Conservation (phyloP, 2,797 vertebrate genomes). For the Cyprinella venusta region DNA sequence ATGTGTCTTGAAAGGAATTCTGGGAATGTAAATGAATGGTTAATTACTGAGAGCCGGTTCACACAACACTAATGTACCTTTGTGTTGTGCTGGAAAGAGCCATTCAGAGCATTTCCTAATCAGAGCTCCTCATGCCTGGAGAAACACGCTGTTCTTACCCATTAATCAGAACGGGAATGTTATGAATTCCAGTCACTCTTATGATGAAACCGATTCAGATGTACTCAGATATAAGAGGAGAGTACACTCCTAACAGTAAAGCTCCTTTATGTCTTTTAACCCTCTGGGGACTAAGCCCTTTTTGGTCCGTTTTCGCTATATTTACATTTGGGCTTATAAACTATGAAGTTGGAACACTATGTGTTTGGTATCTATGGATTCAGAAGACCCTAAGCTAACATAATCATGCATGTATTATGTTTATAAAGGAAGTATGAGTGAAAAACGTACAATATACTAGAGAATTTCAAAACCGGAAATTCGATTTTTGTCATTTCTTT, state of each 20-base stretch:
- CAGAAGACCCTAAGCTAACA: no score
- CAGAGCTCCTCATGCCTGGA: slow-evolving; percentile 1
- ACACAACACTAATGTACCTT: slow-evolving; percentile 14
- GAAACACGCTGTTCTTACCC: neutral
- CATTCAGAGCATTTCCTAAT: slow-evolving; percentile 23
- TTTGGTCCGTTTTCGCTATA: no score
- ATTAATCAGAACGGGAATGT: slow-evolving; percentile 5
- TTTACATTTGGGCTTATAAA: no score
- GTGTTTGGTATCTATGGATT: no score
- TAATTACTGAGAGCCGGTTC: slow-evolving; percentile 18
- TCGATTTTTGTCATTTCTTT: no score
- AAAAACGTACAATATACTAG: no score
- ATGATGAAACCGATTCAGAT: neutral
- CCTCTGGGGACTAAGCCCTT: no score
- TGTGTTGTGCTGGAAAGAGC: slow-evolving; percentile 6
- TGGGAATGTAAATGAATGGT: neutral
- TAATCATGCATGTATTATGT: no score
- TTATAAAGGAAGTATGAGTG: no score
- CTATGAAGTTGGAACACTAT: no score
- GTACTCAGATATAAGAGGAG: neutral
- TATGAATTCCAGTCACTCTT: slow-evolving; percentile 3
- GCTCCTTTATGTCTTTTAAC: neutral
- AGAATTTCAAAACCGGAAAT: no score
- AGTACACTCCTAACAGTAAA: neutral
- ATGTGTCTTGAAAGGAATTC: slow-evolving; percentile 6